Conservation (phyloP, 2,113 vertebrate species). For the Gymnarchus niloticus region DNA sequence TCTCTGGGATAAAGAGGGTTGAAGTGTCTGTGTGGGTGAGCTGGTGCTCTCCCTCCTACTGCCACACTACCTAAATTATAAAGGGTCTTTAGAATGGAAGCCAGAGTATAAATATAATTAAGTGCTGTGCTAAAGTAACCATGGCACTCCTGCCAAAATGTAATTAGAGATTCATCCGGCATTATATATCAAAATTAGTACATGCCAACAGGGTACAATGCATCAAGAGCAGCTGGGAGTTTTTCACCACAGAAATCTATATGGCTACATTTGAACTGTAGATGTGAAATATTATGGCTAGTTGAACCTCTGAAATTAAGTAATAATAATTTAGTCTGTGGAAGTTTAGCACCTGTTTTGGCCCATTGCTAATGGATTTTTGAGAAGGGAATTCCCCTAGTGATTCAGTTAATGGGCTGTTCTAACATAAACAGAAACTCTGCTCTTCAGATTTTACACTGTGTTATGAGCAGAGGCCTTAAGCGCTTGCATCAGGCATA, state of each 20-base stretch:
- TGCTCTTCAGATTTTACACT: constrained; percentile 22
- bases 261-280: constrained; percentile 52
- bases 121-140: constrained; percentile 71
- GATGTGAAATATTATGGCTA: constrained; percentile 43
- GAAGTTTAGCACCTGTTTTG: constrained; percentile 66
- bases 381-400: constrained; percentile 40
- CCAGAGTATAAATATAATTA: constrained; percentile 71
- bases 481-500: background rate
- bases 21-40: constrained; percentile 28
- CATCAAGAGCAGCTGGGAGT: constrained; percentile 69
- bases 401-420: constrained; percentile 37
- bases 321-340: constrained; percentile 60
- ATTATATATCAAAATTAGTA: constrained; percentile 85
- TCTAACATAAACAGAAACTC: constrained; percentile 49
- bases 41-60: background rate
- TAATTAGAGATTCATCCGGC: constrained; percentile 88
- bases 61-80: constrained; percentile 65
- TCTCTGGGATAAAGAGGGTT: constrained; percentile 34
- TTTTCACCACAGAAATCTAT: constrained; percentile 72
- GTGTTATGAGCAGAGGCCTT: background rate
- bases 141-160: constrained; percentile 75
- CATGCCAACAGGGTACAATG: constrained; percentile 78
- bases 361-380: constrained; percentile 55
- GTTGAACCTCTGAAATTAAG: constrained; percentile 56
- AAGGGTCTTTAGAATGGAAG: constrained; percentile 54